Percentiles rank a stretch among this genome's conserved stretches.
These are phyloP conservation scores for Heteronetta atricapilla DNA, from an alignment of 2,113 vertebrate species.

Conservation along the genomic window DNA sequence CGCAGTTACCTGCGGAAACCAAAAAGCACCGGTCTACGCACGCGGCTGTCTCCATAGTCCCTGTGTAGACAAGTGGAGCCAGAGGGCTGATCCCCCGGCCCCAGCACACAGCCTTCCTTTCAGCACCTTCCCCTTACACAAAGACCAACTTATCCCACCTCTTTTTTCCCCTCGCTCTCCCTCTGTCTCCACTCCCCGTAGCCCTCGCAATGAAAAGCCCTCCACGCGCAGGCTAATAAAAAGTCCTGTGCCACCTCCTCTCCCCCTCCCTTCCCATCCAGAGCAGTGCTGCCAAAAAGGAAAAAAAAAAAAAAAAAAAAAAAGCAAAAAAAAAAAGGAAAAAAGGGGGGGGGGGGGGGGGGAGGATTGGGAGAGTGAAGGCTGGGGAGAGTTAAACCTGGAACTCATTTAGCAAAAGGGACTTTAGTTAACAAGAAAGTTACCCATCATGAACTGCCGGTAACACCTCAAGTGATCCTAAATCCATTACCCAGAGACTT, in stretches of 20 bases:
- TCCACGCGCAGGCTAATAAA: constrained; percentile 82
- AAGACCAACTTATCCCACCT: constrained; percentile 88
- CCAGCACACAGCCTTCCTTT: constrained; percentile 86
- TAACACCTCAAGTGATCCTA: constrained; percentile 85
- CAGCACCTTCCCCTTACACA: constrained; percentile 89
- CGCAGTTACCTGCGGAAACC: constrained; percentile 77
- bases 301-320: background rate
- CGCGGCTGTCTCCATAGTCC: constrained; percentile 72
- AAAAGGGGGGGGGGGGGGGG: background rate
- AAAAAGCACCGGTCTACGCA: constrained; percentile 49
- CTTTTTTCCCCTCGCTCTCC: constrained; percentile 26
- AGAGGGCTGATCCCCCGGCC: constrained; percentile 80
- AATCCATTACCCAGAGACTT: constrained; percentile 84
- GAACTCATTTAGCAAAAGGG: constrained; percentile 85
- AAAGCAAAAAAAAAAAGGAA: background rate
- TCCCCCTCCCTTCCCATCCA: constrained; percentile 67
- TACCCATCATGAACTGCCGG: constrained; percentile 84
- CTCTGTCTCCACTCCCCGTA: constrained; percentile 70
- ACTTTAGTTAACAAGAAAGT: constrained; percentile 85
- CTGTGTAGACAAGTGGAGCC: constrained; percentile 83
- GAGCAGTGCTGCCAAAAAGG: constrained; percentile 72
- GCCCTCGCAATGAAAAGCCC: constrained; percentile 83
- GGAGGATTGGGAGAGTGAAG: background rate
- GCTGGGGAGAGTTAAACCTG: constrained; percentile 73
- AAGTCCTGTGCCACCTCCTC: constrained; percentile 75